A percentile compares a stretch with the other conserved stretches of the same genome.
Conservation (phyloP, 1,140 invertebrate genomes). For the Nasonia giraulti region DNA sequence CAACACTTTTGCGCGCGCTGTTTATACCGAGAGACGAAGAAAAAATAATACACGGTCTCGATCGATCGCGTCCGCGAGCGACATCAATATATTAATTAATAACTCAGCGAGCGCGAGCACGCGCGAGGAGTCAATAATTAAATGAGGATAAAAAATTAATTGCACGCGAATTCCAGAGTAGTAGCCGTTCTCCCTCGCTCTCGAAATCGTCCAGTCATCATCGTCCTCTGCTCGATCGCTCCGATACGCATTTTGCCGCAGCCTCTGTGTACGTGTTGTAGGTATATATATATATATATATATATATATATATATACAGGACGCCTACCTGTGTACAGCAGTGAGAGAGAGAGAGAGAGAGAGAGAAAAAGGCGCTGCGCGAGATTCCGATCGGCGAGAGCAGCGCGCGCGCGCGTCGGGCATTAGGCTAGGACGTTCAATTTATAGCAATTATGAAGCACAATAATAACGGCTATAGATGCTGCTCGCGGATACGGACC, state of each 20-base stretch:
- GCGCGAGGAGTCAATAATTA: slow-evolving; percentile 39
- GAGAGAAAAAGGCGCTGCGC: slow-evolving; percentile 10
- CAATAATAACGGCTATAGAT: slow-evolving; percentile 48
- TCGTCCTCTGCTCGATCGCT: background rate
- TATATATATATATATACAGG: background rate
- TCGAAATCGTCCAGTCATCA: slow-evolving; percentile 42
- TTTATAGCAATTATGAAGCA: slow-evolving; percentile 64
- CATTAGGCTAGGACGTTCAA: slow-evolving; percentile 54
- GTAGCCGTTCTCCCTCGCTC: background rate
- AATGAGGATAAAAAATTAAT: slow-evolving; percentile 49
- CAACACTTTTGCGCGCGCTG: too few species aligned
- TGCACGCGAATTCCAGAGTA: slow-evolving; percentile 45
- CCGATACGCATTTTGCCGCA: slow-evolving; percentile 12
- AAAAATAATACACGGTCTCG: too few species aligned
- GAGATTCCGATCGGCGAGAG: slow-evolving; percentile 49
- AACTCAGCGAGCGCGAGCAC: background rate
- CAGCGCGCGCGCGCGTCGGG: background rate
- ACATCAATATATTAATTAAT: slow-evolving; percentile 50
- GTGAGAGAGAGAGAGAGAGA: background rate
- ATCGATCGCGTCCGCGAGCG: slow-evolving; percentile 10
- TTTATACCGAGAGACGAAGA: too few species aligned
- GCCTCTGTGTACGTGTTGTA: background rate
- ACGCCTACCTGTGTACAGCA: background rate
- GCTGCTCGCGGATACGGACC: background rate
- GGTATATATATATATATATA: too few species aligned